These are phyloP conservation scores for Austrolebias charrua DNA, from an alignment of 2,797 vertebrate species.

Conservation along the genomic window DNA sequence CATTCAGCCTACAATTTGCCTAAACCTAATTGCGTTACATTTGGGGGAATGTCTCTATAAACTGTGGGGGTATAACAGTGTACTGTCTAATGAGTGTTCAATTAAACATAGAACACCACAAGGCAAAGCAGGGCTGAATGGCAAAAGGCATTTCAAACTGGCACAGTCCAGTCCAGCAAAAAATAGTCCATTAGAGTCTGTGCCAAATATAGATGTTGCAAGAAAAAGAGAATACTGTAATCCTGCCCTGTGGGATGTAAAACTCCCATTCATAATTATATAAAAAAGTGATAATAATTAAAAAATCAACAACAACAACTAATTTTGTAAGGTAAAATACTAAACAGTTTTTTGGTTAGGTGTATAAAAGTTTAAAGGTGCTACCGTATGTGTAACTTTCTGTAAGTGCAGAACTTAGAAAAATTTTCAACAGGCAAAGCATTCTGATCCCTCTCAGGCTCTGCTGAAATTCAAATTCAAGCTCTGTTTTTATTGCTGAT, in stretches of 20 bases:
- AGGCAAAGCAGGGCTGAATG: conserved; percentile 61
- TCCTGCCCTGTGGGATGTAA: conserved; percentile 15
- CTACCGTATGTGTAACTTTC: too few relatives aligned
- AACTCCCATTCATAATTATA: background rate
- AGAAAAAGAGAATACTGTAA: background rate
- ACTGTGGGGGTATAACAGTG: conserved; percentile 69
- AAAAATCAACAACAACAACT: too few relatives aligned
- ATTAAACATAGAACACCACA: conserved; percentile 73
- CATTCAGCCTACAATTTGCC: conserved; percentile 63
- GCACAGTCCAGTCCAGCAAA: conserved; percentile 52
- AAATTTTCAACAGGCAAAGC: too few relatives aligned
- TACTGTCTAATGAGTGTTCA: conserved; percentile 76
- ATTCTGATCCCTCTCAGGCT: too few relatives aligned
- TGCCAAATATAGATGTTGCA: conserved; percentile 29
- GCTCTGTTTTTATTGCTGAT: too few relatives aligned
- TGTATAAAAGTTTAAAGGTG: too few relatives aligned
- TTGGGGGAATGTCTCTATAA: conserved; percentile 73
- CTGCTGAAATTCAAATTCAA: too few relatives aligned
- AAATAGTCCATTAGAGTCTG: conserved; percentile 46
- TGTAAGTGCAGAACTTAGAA: too few relatives aligned
- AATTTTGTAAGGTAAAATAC: too few relatives aligned
- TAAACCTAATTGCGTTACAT: conserved; percentile 70
- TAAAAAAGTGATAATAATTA: too few relatives aligned
- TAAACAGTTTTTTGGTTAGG: too few relatives aligned
- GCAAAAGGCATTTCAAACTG: conserved; percentile 62